These are phyloP conservation scores for Saimiri boliviensis DNA, from an alignment of 2,113 vertebrate genomes.

Conservation along the genomic window DNA sequence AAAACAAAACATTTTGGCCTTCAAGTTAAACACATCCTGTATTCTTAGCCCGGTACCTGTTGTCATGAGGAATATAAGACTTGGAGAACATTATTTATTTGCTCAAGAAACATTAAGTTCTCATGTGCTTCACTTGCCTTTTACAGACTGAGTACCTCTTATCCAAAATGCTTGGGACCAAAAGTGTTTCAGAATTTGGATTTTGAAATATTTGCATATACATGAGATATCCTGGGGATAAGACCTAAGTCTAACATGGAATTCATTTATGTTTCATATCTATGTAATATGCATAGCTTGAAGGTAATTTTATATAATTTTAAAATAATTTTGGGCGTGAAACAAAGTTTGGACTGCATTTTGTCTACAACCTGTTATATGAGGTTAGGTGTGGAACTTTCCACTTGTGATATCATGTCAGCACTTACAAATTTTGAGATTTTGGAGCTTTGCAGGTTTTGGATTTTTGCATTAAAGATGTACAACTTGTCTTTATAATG, in stretches of 20 bases:
- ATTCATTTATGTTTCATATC: background rate
- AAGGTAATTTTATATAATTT: background rate
- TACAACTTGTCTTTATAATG: background rate
- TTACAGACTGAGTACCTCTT: background rate
- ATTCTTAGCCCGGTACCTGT: background rate
- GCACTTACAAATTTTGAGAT: background rate
- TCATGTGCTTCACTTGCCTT: background rate
- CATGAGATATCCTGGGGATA: background rate
- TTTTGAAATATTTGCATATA: background rate
- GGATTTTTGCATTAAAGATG: background rate
- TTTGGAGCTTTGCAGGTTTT: background rate
- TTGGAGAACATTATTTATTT: background rate
- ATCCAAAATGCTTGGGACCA: background rate
- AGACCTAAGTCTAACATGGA: background rate
- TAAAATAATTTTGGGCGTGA: background rate
- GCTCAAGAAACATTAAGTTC: constrained; percentile 30
- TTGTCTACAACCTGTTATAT: background rate
- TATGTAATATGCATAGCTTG: background rate
- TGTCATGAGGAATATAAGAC: background rate
- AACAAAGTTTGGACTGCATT: background rate
- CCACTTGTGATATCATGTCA: background rate
- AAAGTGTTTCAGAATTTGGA: background rate
- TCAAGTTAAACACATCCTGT: background rate
- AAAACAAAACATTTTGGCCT: background rate
- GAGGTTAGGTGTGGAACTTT: background rate